These are phyloP conservation scores for Macrobrachium nipponense DNA, from an alignment of 1,140 invertebrate species.

Conservation along the genomic window DNA sequence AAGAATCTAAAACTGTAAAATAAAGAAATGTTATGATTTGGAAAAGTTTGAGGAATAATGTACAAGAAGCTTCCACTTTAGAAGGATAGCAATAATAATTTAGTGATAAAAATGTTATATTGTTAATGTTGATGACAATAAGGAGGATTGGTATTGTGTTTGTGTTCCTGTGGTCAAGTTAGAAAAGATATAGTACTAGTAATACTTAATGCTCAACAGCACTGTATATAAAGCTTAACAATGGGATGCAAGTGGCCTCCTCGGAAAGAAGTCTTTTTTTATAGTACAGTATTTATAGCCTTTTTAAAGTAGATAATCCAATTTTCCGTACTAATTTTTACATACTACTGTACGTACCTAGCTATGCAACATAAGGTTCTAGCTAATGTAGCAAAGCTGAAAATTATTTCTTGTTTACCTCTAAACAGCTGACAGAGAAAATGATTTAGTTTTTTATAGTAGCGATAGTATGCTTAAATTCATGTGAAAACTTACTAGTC, in stretches of 20 bases:
- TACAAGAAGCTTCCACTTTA: constrained; percentile 11
- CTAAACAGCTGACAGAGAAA: constrained; percentile 24
- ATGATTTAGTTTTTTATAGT: not conserved
- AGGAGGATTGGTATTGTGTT: constrained; percentile 25
- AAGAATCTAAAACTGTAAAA: constrained; percentile 1
- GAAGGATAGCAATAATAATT: constrained; percentile 38
- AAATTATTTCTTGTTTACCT: constrained; percentile 26
- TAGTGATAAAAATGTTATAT: constrained; percentile 36
- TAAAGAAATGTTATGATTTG: not conserved
- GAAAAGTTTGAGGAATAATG: not conserved
- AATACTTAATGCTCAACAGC: constrained; percentile 34
- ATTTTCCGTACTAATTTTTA: constrained; percentile 48
- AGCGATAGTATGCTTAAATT: not conserved
- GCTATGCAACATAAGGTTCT: constrained; percentile 48
- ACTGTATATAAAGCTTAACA: constrained; percentile 47
- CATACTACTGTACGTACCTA: constrained; percentile 45
- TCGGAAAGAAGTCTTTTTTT: constrained; percentile 42
- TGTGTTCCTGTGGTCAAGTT: constrained; percentile 42
- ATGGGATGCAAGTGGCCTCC: constrained; percentile 40
- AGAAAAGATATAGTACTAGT: constrained; percentile 19
- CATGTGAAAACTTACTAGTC: not conserved
- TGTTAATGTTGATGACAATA: constrained; percentile 41
- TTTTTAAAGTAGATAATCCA: constrained; percentile 41
- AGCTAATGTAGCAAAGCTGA: constrained; percentile 40
- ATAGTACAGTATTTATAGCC: constrained; percentile 38